Evolutionary conservation across 2,113 vertebrate species (phyloP).

Genomic region (Eptesicus fuscus): DNA sequence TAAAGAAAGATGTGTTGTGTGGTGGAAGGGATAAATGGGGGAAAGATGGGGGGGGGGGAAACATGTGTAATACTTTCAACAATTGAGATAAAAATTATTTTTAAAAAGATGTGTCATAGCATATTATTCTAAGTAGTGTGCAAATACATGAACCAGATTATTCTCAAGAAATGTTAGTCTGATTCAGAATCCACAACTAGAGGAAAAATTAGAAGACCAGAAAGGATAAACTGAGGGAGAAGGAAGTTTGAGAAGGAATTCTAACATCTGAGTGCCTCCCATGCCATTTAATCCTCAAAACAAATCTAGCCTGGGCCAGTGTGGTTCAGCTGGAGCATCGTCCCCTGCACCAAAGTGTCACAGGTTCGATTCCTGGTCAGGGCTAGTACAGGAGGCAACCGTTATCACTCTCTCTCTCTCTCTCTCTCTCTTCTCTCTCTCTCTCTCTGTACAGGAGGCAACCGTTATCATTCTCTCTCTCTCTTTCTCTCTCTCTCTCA

Average conservation of each 20-base stretch:
- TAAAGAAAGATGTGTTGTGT: not conserved
- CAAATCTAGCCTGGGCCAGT: not conserved
- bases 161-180: slow-evolving; percentile 21
- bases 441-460: too few species aligned
- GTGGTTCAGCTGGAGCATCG: too few species aligned
- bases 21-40: too few species aligned
- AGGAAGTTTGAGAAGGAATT: not conserved
- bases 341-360: too few species aligned
- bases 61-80: too few species aligned
- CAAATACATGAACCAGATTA: not conserved
- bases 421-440: too few species aligned
- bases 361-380: too few species aligned
- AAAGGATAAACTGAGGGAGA: not conserved
- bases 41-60: accelerated
- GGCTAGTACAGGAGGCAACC: too few species aligned
- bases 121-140: not conserved
- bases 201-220: not conserved
- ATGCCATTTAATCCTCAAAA: slow-evolving; percentile 5
- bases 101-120: not conserved
- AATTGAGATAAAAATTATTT: not conserved
- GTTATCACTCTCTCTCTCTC: too few species aligned
- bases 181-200: not conserved
- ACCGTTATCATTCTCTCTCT: too few species aligned
- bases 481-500: too few species aligned
- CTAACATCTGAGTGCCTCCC: not conserved